phyloP scores from a whole-genome alignment of 1,140 invertebrate species.

The Eurosta solidaginis region DNA sequence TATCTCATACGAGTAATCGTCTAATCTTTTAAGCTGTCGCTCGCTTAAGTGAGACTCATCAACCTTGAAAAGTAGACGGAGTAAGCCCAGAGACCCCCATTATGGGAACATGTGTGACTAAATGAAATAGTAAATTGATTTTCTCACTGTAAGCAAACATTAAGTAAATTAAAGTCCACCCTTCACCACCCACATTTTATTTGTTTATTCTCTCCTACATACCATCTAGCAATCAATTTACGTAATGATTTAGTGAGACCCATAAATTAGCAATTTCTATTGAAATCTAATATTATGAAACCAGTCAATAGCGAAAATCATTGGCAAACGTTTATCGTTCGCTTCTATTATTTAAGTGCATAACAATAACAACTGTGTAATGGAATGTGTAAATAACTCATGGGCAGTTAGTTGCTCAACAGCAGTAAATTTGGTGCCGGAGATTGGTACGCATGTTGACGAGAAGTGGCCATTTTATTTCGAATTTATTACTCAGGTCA shows the following conservation, averaged over 20 bases:
- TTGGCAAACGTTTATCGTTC: constrained; percentile 15
- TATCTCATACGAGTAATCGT: too few relatives aligned
- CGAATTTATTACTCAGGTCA: too few relatives aligned
- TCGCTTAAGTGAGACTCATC: too few relatives aligned
- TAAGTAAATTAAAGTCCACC: too few relatives aligned
- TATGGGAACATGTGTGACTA: too few relatives aligned
- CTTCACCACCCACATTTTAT: too few relatives aligned
- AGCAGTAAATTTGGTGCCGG: neutral
- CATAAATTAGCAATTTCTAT: constrained; percentile 17
- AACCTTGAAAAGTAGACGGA: too few relatives aligned
- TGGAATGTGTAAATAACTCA: neutral
- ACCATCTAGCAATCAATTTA: neutral
- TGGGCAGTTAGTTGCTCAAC: neutral
- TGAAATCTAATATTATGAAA: neutral
- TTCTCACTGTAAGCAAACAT: too few relatives aligned
- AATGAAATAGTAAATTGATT: too few relatives aligned
- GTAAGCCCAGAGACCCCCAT: too few relatives aligned
- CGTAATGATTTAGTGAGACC: neutral
- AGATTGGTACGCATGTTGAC: neutral
- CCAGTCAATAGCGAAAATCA: neutral
- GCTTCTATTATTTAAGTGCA: neutral
- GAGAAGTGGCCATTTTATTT: neutral
- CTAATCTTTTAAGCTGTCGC: too few relatives aligned
- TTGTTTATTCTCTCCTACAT: neutral
- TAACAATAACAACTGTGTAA: neutral